Base-by-base conservation (phyloP, 2,797 vertebrate genomes). In the Smutsia gigantea region DNA sequence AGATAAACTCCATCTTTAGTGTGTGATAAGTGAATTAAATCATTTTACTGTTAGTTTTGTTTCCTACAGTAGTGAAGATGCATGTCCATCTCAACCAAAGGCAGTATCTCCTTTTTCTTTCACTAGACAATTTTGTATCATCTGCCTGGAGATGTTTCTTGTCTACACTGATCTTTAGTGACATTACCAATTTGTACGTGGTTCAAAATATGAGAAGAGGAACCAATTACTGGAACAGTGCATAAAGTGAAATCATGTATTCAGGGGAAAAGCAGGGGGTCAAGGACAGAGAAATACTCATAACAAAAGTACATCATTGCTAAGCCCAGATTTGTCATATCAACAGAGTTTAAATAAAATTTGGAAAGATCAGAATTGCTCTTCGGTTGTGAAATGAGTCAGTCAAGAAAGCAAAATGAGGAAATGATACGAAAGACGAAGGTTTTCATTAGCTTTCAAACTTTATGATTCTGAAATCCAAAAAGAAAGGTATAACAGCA, bases 401-500 rank as follows among this genome's bases (percentile, higher is more conserved):
- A 93, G 19, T 55, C 5, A 39, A 94, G 17, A 3, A 79, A 88
- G 27, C 31, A 59, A 83, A 71, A 59, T 19, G 19, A 75, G 53
- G 31, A 87, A 77, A 55, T 23, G 18, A 69, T 55, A 83, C 0
- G 29, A 83, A 91, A 87, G 53, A 78, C 23, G 2, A 7, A 77
- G 2, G 10, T 42, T 88, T 94, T 93, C 18, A n/a, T 90, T 91
- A 57, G 21, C 27, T 94, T 95, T 90, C 59, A 90, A 87, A 69
- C 4, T 37, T 71, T 59, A 25, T 69, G 31, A 39, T 66, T 85
- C n/a, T 55, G 18, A 78, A 89, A 31, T 69, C 12, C 39, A 91
- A 69, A 63, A 9, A 55, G 74, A 92, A 87, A 55, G 25, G 46
- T 49, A 46, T 25, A 68, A 53, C 2, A 64, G 61, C 21, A 83